These are phyloP conservation scores for Mormyrops boulengeri DNA, from an alignment of 2,797 vertebrate species.

Conservation along the genomic window DNA sequence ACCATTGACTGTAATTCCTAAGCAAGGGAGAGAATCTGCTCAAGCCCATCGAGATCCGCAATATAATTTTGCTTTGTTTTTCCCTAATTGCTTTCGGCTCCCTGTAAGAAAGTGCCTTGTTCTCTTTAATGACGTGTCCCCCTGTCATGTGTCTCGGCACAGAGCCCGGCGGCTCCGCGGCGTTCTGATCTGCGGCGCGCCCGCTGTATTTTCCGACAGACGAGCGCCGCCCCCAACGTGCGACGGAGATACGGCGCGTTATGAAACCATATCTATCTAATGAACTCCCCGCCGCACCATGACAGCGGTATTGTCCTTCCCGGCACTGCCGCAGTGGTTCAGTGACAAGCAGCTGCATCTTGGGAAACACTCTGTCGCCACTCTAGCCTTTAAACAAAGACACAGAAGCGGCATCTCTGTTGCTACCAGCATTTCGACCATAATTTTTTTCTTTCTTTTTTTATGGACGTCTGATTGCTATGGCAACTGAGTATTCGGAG, in stretches of 20 bases:
- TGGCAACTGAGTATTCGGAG: not conserved
- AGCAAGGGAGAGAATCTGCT: not conserved
- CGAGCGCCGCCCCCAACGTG: too few species aligned
- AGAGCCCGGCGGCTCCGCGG: not conserved
- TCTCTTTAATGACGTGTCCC: not conserved
- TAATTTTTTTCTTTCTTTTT: not conserved
- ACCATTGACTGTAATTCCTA: not conserved
- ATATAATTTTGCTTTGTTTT: not conserved
- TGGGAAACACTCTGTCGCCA: not conserved
- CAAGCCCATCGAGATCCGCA: too few species aligned
- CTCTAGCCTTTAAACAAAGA: not conserved
- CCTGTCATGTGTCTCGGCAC: not conserved
- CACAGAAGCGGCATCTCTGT: not conserved
- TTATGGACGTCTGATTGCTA: constrained; percentile 6
- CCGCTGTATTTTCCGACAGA: not conserved
- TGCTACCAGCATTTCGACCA: not conserved
- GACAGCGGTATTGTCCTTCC: not conserved
- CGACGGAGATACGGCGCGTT: constrained; percentile 5
- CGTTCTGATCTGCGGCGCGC: not conserved
- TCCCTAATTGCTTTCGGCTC: not conserved
- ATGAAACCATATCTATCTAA: constrained; percentile 18
- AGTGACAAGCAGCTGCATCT: not conserved
- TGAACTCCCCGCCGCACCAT: not conserved
- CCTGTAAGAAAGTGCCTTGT: not conserved
- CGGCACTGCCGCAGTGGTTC: not conserved